These are phyloP conservation scores for Helobdella robusta DNA, from an alignment of 2,888 invertebrate species.

Conservation along the genomic window DNA sequence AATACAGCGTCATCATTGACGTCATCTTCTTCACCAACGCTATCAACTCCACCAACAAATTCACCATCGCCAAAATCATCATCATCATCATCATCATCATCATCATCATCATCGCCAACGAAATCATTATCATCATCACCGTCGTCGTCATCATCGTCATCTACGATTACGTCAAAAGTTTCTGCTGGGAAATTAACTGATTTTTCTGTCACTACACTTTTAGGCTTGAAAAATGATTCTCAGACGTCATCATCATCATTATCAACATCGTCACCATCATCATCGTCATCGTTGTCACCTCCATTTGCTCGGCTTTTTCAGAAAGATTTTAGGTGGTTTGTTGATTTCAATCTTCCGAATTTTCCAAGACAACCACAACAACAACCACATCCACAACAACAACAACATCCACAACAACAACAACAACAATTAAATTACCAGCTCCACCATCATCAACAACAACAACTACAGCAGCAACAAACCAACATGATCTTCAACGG, in stretches of 20 bases:
- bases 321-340: too few relatives aligned
- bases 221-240: not conserved
- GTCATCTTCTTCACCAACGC: not conserved
- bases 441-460: too few relatives aligned
- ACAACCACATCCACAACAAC: too few relatives aligned
- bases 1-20: not conserved
- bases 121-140: conserved; percentile 5
- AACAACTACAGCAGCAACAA: too few relatives aligned
- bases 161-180: not conserved
- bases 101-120: not conserved
- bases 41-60: not conserved
- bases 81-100: conserved; percentile 1
- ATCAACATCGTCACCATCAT: not conserved
- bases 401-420: too few relatives aligned
- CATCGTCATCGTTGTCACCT: not conserved
- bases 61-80: not conserved
- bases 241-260: not conserved
- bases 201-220: not conserved
- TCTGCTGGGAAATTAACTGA: not conserved
- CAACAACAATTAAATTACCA: too few relatives aligned
- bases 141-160: conserved; percentile 4
- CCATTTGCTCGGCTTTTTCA: too few relatives aligned
- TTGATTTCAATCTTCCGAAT: too few relatives aligned
- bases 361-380: too few relatives aligned
- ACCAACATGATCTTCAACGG: too few relatives aligned